Conservation (phyloP, 2,888 invertebrate species). For the Drosophila meridionalis region DNA sequence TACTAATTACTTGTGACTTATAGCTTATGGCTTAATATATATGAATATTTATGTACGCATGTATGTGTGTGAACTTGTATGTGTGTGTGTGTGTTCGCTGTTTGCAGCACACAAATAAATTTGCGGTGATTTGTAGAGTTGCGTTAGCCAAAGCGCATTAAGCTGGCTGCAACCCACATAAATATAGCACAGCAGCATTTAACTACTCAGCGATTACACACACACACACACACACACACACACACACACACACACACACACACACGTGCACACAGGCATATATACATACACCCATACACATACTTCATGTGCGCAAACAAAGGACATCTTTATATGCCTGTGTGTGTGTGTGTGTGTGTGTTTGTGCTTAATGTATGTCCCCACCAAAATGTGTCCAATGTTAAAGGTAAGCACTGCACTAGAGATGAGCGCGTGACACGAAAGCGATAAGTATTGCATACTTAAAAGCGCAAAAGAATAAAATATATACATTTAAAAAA, state of each 20-base stretch:
- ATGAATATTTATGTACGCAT: not conserved
- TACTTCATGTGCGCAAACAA: slow-evolving; percentile 22
- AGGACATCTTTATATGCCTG: slow-evolving; percentile 18
- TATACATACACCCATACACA: not conserved
- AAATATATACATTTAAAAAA: no score
- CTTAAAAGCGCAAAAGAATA: not conserved
- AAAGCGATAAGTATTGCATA: not conserved
- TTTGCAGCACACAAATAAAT: slow-evolving; percentile 62
- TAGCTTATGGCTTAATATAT: not conserved
- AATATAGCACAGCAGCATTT: slow-evolving; percentile 54
- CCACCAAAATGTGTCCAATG: slow-evolving; percentile 22
- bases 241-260: not conserved
- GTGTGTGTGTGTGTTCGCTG: slow-evolving; percentile 18
- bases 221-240: not conserved
- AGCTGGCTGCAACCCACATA: slow-evolving; percentile 51
- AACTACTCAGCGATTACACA: slow-evolving; percentile 59
- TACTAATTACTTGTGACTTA: slow-evolving; percentile 46
- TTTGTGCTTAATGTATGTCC: slow-evolving; percentile 56
- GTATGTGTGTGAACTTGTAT: not conserved
- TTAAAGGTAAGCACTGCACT: slow-evolving; percentile 9
- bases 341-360: slow-evolving; percentile 2
- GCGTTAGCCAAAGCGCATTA: slow-evolving; percentile 60
- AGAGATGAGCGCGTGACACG: slow-evolving; percentile 17
- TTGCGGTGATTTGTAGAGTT: slow-evolving; percentile 69
- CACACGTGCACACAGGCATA: not conserved